Evolutionary conservation across 2,888 invertebrate genomes (phyloP).

Genomic region (Caenorhabditis zanzibari): DNA sequence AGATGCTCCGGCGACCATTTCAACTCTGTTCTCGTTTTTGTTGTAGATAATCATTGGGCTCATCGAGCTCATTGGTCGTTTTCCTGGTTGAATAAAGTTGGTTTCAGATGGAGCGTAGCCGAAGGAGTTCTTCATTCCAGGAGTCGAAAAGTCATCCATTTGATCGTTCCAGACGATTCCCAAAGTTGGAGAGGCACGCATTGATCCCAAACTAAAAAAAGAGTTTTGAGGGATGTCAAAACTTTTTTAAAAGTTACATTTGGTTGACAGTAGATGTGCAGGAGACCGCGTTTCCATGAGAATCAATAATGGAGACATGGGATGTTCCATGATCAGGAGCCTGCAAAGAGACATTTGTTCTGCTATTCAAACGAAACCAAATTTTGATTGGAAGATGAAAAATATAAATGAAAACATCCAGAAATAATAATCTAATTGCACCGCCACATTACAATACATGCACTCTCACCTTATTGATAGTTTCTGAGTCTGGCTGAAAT

Average conservation of each 20-base stretch:
- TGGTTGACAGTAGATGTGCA: conserved; percentile 93
- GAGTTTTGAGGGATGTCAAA: not conserved
- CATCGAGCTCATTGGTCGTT: conserved; percentile 94
- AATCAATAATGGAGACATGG: conserved; percentile 90
- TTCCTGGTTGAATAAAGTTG: conserved; percentile 91
- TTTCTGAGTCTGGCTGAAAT: conserved; percentile 66
- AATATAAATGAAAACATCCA: not conserved
- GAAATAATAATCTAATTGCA: conserved; percentile 81
- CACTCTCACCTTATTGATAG: conserved; percentile 62
- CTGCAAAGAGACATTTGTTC: conserved; percentile 35
- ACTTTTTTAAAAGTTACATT: conserved; percentile 52
- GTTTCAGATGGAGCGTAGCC: conserved; percentile 88
- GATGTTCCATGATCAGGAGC: conserved; percentile 90
- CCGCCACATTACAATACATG: conserved; percentile 57
- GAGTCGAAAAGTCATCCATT: conserved; percentile 86
- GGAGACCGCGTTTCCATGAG: conserved; percentile 93
- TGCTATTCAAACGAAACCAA: not conserved
- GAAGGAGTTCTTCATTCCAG: conserved; percentile 79
- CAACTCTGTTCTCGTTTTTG: conserved; percentile 86
- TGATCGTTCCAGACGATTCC: conserved; percentile 83
- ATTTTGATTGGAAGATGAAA: conserved; percentile 5
- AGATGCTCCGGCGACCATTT: conserved; percentile 90
- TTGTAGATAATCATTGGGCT: conserved; percentile 90
- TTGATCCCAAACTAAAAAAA: conserved; percentile 76
- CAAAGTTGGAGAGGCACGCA: conserved; percentile 78